Conservation (phyloP, 2,113 vertebrate species). For the Furnarius figulus region DNA sequence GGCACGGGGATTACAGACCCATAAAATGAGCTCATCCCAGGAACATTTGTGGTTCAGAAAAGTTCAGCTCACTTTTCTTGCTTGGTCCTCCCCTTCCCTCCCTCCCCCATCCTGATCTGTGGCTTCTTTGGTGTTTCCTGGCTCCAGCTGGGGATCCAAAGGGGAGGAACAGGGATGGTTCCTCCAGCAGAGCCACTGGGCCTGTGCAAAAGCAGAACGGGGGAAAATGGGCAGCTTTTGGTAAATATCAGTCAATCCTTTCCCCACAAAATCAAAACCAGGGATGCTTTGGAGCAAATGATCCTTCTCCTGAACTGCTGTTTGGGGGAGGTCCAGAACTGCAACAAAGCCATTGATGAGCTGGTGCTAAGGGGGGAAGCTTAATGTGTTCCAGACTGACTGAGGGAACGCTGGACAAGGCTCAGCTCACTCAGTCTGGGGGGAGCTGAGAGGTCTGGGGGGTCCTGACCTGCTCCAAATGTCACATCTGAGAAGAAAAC, state of each 20-base stretch:
- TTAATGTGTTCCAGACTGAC: not conserved
- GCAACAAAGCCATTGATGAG: not conserved
- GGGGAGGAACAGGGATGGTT: not conserved
- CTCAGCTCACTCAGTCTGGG: not conserved
- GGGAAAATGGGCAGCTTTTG: not conserved
- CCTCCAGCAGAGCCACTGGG: not conserved
- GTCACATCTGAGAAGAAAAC: not conserved
- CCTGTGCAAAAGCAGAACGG: not conserved
- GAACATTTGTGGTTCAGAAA: not conserved
- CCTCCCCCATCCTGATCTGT: not conserved
- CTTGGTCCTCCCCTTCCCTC: not conserved
- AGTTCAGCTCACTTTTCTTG: not conserved
- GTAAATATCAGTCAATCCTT: not conserved
- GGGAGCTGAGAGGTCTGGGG: not conserved
- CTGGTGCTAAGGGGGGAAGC: not conserved
- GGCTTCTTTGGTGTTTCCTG: slow-evolving; percentile 31
- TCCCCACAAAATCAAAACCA: slow-evolving; percentile 7
- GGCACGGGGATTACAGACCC: not conserved
- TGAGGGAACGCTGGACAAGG: accelerated
- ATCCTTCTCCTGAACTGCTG: not conserved
- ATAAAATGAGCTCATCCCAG: slow-evolving; percentile 36
- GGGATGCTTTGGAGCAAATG: not conserved
- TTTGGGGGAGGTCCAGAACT: not conserved
- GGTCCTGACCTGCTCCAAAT: not conserved
- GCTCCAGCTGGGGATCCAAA: slow-evolving; percentile 40